A percentile compares a stretch with the other conserved stretches of the same genome.
These are phyloP conservation scores for Chromobotia macracanthus DNA, from an alignment of 2,797 vertebrate genomes.

Conservation along the genomic window DNA sequence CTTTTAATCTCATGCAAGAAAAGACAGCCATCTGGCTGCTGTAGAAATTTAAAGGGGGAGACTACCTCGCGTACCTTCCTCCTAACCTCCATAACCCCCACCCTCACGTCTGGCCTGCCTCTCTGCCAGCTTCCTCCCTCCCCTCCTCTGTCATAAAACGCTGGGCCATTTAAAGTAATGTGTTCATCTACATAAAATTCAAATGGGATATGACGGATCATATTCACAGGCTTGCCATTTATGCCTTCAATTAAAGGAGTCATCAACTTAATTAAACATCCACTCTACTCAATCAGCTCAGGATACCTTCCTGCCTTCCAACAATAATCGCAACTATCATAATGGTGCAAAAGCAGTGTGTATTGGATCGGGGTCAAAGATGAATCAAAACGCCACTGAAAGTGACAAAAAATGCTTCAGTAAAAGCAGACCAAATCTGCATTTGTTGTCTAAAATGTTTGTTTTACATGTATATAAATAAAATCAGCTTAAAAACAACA, in stretches of 20 bases:
- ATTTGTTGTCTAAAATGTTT: too few species aligned
- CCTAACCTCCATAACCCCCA: conserved; percentile 38
- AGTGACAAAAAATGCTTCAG: neutral
- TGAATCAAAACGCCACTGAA: neutral
- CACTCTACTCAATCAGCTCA: conserved; percentile 77
- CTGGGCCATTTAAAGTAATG: conserved; percentile 91
- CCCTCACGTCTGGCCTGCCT: neutral
- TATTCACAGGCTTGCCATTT: conserved; percentile 95
- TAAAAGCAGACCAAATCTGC: neutral
- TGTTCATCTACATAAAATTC: conserved; percentile 98
- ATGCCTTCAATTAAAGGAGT: conserved; percentile 93
- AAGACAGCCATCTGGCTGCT: conserved; percentile 97
- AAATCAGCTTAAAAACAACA: too few species aligned
- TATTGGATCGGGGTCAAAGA: neutral
- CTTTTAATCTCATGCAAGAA: conserved; percentile 99
- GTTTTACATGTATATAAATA: too few species aligned
- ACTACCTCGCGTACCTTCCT: conserved; percentile 63
- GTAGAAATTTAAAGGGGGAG: conserved; percentile 77
- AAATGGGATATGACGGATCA: conserved; percentile 93
- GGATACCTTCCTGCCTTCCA: conserved; percentile 63
- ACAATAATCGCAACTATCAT: conserved; percentile 1
- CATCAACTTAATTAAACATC: conserved; percentile 95
- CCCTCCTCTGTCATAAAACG: conserved; percentile 73
- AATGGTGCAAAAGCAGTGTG: neutral
- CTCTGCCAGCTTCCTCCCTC: conserved; percentile 62